A percentile compares a stretch with the other conserved stretches of the same genome.
phyloP scores from a whole-genome alignment of 2,113 vertebrate species.

The Myotis brandtii region DNA sequence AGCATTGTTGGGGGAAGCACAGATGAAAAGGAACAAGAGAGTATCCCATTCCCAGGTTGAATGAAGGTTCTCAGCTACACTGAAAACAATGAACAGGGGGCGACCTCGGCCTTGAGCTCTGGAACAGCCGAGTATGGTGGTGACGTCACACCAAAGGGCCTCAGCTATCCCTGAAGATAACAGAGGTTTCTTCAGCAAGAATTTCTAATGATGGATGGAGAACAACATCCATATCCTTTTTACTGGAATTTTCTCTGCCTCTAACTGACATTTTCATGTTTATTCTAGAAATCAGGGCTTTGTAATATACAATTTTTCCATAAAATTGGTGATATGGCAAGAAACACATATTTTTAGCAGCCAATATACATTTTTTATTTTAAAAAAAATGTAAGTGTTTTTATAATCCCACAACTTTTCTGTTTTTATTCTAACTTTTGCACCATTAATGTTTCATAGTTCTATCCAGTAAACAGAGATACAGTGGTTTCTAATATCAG shows the following conservation, averaged over 20 bases:
- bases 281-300: background rate
- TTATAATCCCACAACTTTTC: background rate
- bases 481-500: background rate
- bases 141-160: background rate
- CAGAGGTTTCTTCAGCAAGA: background rate
- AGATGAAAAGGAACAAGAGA: background rate
- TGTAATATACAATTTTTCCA: constrained; percentile 5
- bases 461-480: background rate
- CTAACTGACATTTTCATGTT: background rate
- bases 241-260: background rate
- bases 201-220: background rate
- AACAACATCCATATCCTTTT: background rate
- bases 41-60: background rate
- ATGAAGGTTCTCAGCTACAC: background rate
- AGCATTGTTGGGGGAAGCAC: background rate
- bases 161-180: background rate
- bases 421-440: background rate
- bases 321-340: background rate
- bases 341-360: constrained; percentile 14
- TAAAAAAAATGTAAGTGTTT: background rate
- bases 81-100: background rate
- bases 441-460: background rate
- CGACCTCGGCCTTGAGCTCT: rapidly evolving
- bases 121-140: background rate
- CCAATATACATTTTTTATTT: background rate